Conservation (phyloP, 2,797 vertebrate species). For the Selene dorsalis region DNA sequence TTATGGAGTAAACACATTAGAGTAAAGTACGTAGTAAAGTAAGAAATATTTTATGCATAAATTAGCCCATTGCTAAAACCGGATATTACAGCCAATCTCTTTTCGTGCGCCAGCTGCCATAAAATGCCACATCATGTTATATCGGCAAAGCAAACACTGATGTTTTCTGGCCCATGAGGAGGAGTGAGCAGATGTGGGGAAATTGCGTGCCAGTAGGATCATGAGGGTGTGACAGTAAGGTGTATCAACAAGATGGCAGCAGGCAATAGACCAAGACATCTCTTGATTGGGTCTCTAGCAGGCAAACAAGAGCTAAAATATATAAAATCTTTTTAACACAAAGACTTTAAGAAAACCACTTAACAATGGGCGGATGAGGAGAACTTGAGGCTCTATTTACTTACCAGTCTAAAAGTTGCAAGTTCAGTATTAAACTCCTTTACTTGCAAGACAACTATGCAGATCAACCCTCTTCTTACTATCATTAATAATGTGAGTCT, state of each 20-base stretch:
- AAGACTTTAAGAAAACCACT: no score
- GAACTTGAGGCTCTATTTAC: no score
- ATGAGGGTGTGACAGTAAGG: slow-evolving; percentile 58
- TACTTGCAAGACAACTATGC: no score
- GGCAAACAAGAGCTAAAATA: no score
- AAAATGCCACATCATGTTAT: slow-evolving; percentile 46
- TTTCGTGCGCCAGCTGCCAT: slow-evolving; percentile 26
- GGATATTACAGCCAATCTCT: background rate
- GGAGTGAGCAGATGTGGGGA: slow-evolving; percentile 53
- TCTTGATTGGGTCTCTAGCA: no score
- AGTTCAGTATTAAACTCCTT: no score
- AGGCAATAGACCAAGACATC: slow-evolving; percentile 52
- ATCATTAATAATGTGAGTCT: no score
- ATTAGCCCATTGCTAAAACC: background rate
- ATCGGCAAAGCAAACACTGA: slow-evolving; percentile 57
- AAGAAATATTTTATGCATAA: slow-evolving; percentile 3
- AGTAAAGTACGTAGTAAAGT: background rate
- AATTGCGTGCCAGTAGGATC: slow-evolving; percentile 55
- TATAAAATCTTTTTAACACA: no score
- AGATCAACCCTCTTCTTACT: no score
- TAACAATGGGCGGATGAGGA: no score
- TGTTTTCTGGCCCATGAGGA: slow-evolving; percentile 50
- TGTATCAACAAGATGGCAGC: slow-evolving; percentile 52
- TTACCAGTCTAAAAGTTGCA: no score
- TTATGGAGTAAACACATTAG: slow-evolving; percentile 3